Conservation (phyloP, 1,140 invertebrate species). For the Sesamia nonagrioides region DNA sequence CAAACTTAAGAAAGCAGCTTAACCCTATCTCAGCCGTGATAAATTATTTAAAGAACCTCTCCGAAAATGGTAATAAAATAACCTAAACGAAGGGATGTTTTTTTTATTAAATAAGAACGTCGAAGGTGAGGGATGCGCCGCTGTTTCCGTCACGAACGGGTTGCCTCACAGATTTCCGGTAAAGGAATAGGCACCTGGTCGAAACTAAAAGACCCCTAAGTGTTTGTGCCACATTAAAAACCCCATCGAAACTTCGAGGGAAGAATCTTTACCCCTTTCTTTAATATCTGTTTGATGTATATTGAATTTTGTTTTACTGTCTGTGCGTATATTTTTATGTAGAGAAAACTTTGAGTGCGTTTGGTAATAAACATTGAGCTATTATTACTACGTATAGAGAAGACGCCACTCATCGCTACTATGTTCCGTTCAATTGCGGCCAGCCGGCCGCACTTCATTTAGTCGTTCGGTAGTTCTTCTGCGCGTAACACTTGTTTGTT, state of each 20-base stretch:
- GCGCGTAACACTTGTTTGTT: too few species aligned
- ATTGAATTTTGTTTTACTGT: conserved; percentile 60
- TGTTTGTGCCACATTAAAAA: conserved; percentile 74
- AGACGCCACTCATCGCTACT: too few species aligned
- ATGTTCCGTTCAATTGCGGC: too few species aligned
- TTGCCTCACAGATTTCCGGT: conserved; percentile 83
- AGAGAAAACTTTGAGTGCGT: too few species aligned
- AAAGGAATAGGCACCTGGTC: conserved; percentile 82
- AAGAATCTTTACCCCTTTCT: conserved; percentile 75
- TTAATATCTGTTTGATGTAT: conserved; percentile 60
- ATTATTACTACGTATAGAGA: too few species aligned
- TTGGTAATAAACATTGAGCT: too few species aligned
- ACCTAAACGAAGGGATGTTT: conserved; percentile 61
- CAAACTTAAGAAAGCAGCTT: background rate
- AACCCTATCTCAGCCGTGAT: conserved; percentile 14
- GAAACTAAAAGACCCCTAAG: conserved; percentile 70
- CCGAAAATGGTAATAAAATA: conserved; percentile 56
- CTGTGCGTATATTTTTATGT: background rate
- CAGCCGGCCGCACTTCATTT: too few species aligned
- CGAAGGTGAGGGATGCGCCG: conserved; percentile 72
- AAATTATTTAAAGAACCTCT: conserved; percentile 46
- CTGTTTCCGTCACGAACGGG: conserved; percentile 80
- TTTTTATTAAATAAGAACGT: conserved; percentile 75
- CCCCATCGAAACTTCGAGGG: conserved; percentile 77
- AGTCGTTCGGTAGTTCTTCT: too few species aligned